A percentile compares a stretch with the other conserved stretches of the same genome.
Evolutionary conservation across 1,140 invertebrate species (phyloP).

Genomic region (Lanistes nyassanus): DNA sequence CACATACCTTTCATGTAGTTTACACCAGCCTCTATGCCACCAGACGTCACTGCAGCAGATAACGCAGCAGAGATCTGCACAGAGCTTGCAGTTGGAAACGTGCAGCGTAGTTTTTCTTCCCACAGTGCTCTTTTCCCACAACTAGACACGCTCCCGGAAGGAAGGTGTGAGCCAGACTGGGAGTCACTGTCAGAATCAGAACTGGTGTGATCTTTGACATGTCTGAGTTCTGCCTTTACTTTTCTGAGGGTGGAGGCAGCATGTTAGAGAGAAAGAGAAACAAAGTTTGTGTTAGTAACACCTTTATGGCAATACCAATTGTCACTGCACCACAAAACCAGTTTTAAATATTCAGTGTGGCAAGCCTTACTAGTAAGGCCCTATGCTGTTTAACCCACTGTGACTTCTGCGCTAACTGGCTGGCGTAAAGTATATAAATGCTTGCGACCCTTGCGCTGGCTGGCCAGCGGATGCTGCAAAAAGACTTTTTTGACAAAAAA

Average conservation of each 20-base stretch:
- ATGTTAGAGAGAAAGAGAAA: not conserved
- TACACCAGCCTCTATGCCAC: slow-evolving; percentile 1
- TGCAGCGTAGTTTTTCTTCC: slow-evolving; percentile 7
- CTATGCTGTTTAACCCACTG: too few species aligned
- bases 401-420: too few species aligned
- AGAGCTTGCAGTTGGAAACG: slow-evolving; percentile 10
- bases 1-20: slow-evolving; percentile 1
- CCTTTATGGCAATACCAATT: not conserved
- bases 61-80: not conserved
- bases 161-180: not conserved
- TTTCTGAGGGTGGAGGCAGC: slow-evolving; percentile 5
- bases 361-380: too few species aligned
- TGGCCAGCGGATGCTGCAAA: too few species aligned
- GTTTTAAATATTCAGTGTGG: too few species aligned
- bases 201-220: not conserved
- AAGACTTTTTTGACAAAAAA: too few species aligned
- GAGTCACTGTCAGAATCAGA: not conserved
- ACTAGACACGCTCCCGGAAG: not conserved
- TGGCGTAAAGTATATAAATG: too few species aligned
- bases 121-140: not conserved
- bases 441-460: too few species aligned
- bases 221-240: not conserved
- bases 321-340: too few species aligned
- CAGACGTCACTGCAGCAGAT: not conserved
- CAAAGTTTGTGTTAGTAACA: not conserved